These are phyloP conservation scores for Eristalinus aeneus DNA, from an alignment of 2,888 invertebrate species.

Conservation along the genomic window DNA sequence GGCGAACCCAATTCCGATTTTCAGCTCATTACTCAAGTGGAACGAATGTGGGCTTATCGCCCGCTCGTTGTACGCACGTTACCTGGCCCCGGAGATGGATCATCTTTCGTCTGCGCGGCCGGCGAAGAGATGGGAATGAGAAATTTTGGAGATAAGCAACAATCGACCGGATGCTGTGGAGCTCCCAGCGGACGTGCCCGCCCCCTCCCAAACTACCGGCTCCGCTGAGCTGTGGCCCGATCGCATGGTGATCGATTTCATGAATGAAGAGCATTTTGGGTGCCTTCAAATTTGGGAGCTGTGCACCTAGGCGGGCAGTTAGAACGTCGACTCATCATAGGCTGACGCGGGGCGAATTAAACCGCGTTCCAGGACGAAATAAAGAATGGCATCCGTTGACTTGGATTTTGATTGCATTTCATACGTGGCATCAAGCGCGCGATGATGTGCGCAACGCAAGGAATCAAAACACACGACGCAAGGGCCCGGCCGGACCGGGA, in stretches of 20 bases:
- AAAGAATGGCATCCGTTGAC: constrained; percentile 66
- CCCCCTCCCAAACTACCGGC: constrained; percentile 23
- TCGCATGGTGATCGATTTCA: constrained; percentile 51
- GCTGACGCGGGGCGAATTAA: not conserved
- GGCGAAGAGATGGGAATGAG: constrained; percentile 48
- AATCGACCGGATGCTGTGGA: constrained; percentile 59
- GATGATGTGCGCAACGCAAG: constrained; percentile 52
- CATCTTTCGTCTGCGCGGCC: constrained; percentile 43
- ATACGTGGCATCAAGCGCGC: constrained; percentile 31
- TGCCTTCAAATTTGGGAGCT: not conserved
- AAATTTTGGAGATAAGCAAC: constrained; percentile 46
- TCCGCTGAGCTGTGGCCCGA: not conserved
- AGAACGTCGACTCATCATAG: constrained; percentile 13
- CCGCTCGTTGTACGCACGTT: constrained; percentile 30
- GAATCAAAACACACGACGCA: constrained; percentile 49
- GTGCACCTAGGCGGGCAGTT: constrained; percentile 10
- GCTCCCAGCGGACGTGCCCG: constrained; percentile 31
- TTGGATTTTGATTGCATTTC: constrained; percentile 67
- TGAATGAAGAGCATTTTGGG: constrained; percentile 56
- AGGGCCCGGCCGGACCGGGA: constrained; percentile 43
- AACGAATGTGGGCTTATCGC: constrained; percentile 65
- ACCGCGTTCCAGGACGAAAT: constrained; percentile 12
- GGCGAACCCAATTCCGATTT: constrained; percentile 38
- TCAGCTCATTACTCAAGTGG: constrained; percentile 66
- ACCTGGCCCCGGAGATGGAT: constrained; percentile 43